Evolutionary conservation across 2,888 invertebrate species (phyloP).

Genomic region (Melieria picta): DNA sequence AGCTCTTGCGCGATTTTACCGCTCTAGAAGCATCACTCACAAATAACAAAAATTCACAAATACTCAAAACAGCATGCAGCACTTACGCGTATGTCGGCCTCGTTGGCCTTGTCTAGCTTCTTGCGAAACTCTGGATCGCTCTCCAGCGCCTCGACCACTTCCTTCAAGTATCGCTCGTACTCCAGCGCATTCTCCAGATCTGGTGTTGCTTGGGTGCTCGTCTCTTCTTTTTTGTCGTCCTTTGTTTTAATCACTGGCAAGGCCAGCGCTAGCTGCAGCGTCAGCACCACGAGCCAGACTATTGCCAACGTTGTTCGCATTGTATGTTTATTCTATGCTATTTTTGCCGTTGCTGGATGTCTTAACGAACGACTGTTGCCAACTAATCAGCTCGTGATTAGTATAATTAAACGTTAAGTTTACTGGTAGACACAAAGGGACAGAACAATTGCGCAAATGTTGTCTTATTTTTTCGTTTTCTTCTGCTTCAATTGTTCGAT

Average conservation of each 20-base stretch:
- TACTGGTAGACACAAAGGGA: too few relatives aligned
- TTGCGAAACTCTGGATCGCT: slow-evolving; percentile 85
- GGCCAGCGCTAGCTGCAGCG: slow-evolving; percentile 50
- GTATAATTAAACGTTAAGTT: too few relatives aligned
- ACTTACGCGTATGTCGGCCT: slow-evolving; percentile 82
- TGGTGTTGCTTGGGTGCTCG: slow-evolving; percentile 51
- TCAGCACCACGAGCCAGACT: background rate
- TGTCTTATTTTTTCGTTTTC: background rate
- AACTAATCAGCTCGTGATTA: too few relatives aligned
- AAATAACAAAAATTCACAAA: background rate
- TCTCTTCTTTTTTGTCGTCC: slow-evolving; percentile 62
- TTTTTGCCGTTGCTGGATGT: too few relatives aligned
- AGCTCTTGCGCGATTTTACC: slow-evolving; percentile 92
- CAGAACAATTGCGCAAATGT: too few relatives aligned
- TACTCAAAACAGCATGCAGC: background rate
- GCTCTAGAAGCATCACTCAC: slow-evolving; percentile 71
- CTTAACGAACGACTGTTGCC: too few relatives aligned
- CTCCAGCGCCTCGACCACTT: slow-evolving; percentile 90
- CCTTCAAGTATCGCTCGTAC: slow-evolving; percentile 88
- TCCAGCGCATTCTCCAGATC: slow-evolving; percentile 60
- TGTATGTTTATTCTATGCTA: background rate
- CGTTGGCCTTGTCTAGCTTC: slow-evolving; percentile 82
- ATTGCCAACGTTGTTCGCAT: background rate
- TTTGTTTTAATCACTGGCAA: slow-evolving; percentile 70
- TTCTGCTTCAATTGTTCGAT: background rate